Evolutionary conservation across 1,140 invertebrate genomes (phyloP).

Genomic region (Drosophila eugracilis): DNA sequence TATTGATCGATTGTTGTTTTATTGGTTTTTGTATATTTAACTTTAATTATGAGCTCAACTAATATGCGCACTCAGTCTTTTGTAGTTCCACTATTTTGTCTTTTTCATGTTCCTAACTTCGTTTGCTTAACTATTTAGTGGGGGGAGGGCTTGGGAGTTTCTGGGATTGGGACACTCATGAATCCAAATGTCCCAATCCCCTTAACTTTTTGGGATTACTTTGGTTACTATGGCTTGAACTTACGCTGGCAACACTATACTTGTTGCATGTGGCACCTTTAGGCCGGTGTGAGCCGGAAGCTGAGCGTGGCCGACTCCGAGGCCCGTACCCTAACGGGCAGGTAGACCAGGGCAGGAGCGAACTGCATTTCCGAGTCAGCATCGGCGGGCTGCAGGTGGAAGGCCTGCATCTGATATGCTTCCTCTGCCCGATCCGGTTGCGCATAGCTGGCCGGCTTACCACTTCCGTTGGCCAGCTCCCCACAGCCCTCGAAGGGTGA

Average conservation of each 20-base stretch:
- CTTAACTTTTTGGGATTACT: neutral
- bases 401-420: constrained; percentile 80
- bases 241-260: constrained; percentile 79
- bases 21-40: constrained; percentile 60
- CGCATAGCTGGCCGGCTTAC: constrained; percentile 70
- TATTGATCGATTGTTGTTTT: constrained; percentile 45
- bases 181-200: neutral
- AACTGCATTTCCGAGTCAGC: constrained; percentile 85
- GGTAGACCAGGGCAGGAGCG: constrained; percentile 95
- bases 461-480: constrained; percentile 67
- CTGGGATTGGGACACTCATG: constrained; percentile 3
- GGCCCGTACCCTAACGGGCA: constrained; percentile 94
- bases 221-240: constrained; percentile 49
- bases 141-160: constrained; percentile 7
- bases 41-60: constrained; percentile 82
- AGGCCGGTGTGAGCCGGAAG: constrained; percentile 96
- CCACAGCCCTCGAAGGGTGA: constrained; percentile 68
- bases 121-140: constrained; percentile 54
- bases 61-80: constrained; percentile 84
- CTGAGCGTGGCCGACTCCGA: constrained; percentile 91
- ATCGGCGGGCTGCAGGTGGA: constrained; percentile 75
- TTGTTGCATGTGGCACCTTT: constrained; percentile 68
- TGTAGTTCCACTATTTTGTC: constrained; percentile 83
- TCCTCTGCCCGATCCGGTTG: constrained; percentile 63
- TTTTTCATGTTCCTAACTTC: constrained; percentile 65